Percentiles rank a stretch among this genome's conserved stretches.
phyloP scores from a whole-genome alignment of 2,888 invertebrate genomes.

The Cheilosia grossa region DNA sequence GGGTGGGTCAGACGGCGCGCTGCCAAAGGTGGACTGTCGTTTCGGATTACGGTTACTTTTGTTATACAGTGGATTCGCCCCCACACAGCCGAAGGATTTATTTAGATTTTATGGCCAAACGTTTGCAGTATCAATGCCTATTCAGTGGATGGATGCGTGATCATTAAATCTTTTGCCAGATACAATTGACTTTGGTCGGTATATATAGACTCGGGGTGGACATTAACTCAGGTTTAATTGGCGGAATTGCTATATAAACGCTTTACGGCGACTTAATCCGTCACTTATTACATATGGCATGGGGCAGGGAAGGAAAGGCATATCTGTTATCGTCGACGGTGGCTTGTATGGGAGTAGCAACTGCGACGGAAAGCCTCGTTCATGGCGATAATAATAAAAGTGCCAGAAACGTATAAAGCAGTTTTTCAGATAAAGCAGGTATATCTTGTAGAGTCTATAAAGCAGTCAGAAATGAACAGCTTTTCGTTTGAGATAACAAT shows the following conservation, averaged over 20 bases:
- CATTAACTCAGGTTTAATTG: constrained; percentile 72
- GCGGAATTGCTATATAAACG: constrained; percentile 74
- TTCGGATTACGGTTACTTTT: constrained; percentile 38
- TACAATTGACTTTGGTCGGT: constrained; percentile 54
- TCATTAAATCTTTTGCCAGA: constrained; percentile 69
- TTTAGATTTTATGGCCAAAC: constrained; percentile 70
- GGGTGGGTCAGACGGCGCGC: not conserved
- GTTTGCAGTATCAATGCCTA: constrained; percentile 58
- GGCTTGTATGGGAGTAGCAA: not conserved
- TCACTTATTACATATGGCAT: constrained; percentile 69
- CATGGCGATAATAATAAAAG: constrained; percentile 62
- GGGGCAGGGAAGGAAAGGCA: constrained; percentile 18
- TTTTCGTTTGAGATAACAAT: not conserved
- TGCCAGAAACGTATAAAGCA: constrained; percentile 47
- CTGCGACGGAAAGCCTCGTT: constrained; percentile 6
- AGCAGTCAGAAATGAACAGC: constrained; percentile 13
- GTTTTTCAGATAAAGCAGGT: constrained; percentile 51
- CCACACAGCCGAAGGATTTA: constrained; percentile 47
- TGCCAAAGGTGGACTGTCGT: constrained; percentile 32
- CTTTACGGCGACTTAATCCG: constrained; percentile 74
- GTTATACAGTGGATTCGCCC: constrained; percentile 24
- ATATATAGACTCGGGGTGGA: constrained; percentile 20
- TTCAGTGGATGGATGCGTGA: constrained; percentile 42
- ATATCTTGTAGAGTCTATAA: constrained; percentile 40
- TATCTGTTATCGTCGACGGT: constrained; percentile 42